Conservation (phyloP, 1,140 invertebrate genomes). For the Pristionchus pacificus region DNA sequence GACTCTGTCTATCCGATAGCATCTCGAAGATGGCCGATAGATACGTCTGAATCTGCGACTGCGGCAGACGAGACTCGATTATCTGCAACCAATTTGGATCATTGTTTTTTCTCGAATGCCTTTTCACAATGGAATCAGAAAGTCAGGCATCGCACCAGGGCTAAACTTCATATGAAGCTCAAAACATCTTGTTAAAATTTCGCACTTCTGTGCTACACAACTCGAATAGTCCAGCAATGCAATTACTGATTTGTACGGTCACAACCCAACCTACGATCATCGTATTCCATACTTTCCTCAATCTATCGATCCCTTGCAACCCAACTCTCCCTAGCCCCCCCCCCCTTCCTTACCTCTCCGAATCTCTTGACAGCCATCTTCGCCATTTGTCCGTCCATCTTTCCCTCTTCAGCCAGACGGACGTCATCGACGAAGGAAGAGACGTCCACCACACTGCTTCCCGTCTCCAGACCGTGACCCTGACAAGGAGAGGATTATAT, state of each 20-base stretch:
- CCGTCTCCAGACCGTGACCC: conserved; percentile 47
- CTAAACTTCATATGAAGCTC: too few species aligned
- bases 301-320: too few species aligned
- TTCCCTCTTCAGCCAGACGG: conserved; percentile 49
- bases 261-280: too few species aligned
- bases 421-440: conserved; percentile 38
- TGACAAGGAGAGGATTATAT: too few species aligned
- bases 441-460: conserved; percentile 40
- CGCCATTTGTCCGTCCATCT: conserved; percentile 40
- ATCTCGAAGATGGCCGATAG: conserved; percentile 56
- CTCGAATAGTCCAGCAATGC: too few species aligned
- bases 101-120: not conserved
- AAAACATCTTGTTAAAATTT: too few species aligned
- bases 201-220: too few species aligned
- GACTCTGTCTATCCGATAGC: conserved; percentile 50
- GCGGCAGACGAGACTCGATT: conserved; percentile 49
- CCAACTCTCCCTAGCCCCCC: too few species aligned
- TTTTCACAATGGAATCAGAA: too few species aligned
- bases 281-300: too few species aligned
- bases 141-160: too few species aligned
- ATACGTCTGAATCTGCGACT: conserved; percentile 52
- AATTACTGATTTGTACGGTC: too few species aligned
- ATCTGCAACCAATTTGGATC: conserved; percentile 33
- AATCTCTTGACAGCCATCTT: conserved; percentile 34
- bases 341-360: conserved; percentile 20